phyloP scores from a whole-genome alignment of 2,888 invertebrate genomes.

The Cosmorhoe ocellata region DNA sequence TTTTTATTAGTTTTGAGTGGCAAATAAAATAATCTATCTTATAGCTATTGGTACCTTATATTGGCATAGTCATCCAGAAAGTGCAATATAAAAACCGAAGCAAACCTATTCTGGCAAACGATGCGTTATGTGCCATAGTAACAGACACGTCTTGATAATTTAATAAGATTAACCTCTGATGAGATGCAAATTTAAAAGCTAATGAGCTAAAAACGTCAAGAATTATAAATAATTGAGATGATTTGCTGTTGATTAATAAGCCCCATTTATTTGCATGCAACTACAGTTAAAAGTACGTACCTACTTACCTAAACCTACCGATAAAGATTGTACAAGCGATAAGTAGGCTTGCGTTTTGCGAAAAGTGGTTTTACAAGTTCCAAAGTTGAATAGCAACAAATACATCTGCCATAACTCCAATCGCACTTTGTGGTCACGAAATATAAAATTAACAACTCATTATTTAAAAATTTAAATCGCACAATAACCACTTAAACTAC shows the following conservation, averaged over 20 bases:
- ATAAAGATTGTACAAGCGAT: constrained; percentile 1
- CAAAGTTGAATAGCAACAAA: constrained; percentile 6
- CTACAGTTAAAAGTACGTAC: neutral
- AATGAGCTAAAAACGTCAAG: neutral
- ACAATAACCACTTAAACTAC: constrained; percentile 37
- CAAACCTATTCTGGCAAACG: no score
- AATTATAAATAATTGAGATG: constrained; percentile 1
- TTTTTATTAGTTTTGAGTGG: no score
- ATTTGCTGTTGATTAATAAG: constrained; percentile 3
- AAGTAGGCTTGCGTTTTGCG: neutral
- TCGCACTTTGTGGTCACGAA: constrained; percentile 16
- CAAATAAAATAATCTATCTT: no score
- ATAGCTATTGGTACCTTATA: no score
- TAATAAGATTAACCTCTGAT: no score
- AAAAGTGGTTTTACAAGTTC: constrained; percentile 10
- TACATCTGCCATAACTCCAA: constrained; percentile 12
- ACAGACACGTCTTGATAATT: no score
- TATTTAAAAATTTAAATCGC: constrained; percentile 36
- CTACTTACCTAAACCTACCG: neutral
- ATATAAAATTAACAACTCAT: constrained; percentile 32
- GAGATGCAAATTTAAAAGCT: no score
- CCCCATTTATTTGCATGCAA: constrained; percentile 17
- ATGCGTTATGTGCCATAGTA: neutral
- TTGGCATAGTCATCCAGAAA: no score
- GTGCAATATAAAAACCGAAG: no score